phyloP scores from a whole-genome alignment of 2,888 invertebrate genomes.

The Eurytoma californica region DNA sequence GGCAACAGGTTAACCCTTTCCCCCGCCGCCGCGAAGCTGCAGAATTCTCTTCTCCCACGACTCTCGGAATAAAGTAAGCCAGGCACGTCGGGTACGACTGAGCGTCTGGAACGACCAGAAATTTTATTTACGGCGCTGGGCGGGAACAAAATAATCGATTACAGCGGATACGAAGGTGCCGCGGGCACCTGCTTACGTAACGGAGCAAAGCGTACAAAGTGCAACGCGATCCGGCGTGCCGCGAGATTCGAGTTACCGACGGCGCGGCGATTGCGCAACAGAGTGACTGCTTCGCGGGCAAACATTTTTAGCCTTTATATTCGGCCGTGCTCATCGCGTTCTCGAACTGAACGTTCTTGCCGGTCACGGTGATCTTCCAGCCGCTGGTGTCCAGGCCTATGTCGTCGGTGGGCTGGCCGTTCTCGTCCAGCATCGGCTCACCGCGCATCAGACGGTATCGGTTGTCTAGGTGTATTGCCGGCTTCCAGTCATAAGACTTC shows the following conservation, averaged over 20 bases:
- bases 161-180: not conserved
- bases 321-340: not conserved
- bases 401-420: conserved; percentile 65
- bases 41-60: too few species aligned
- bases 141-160: not conserved
- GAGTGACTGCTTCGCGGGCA: not conserved
- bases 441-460: conserved; percentile 70
- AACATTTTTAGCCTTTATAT: not conserved
- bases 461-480: conserved; percentile 70
- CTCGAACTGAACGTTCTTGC: not conserved
- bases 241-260: conserved; percentile 40
- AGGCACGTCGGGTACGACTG: too few species aligned
- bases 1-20: too few species aligned
- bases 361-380: not conserved
- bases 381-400: conserved; percentile 63
- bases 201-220: not conserved
- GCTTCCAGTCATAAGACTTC: conserved; percentile 57
- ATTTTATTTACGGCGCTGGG: not conserved
- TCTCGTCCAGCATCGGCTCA: conserved; percentile 68
- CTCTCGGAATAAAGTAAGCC: too few species aligned
- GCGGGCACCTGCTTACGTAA: conserved; percentile 22
- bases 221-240: conserved; percentile 39
- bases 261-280: conserved; percentile 31
- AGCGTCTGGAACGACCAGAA: not conserved
- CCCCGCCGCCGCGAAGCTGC: too few species aligned